Conservation (phyloP, 2,888 invertebrate species). For the Machimus atricapillus region DNA sequence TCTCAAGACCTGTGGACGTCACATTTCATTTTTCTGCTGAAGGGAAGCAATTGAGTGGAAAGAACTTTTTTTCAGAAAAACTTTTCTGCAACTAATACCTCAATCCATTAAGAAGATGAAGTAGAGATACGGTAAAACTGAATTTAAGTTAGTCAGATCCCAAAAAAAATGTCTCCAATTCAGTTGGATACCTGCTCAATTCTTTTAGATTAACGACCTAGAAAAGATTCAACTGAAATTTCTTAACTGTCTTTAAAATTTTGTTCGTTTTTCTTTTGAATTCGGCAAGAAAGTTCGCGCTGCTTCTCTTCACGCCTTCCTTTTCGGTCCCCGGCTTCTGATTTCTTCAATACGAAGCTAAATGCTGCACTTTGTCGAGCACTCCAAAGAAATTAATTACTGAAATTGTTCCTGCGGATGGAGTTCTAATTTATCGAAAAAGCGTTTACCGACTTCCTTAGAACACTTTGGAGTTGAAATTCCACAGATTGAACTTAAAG, state of each 20-base stretch:
- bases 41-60: background rate
- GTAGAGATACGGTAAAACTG: background rate
- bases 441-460: background rate
- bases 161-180: background rate
- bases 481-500: background rate
- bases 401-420: slow-evolving; percentile 20
- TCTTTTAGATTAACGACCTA: slow-evolving; percentile 14
- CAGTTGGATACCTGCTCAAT: background rate
- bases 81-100: background rate
- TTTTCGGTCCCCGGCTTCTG: background rate
- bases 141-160: background rate
- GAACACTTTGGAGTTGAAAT: background rate
- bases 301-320: background rate
- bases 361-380: background rate
- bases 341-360: background rate
- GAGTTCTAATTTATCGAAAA: slow-evolving; percentile 19
- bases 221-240: background rate
- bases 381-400: slow-evolving; percentile 17
- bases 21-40: background rate
- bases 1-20: background rate
- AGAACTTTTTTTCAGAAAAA: background rate
- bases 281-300: background rate
- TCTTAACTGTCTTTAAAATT: background rate
- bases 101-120: background rate
- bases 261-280: background rate